Base-by-base conservation (phyloP, 2,797 vertebrate species). In the Sebastes itinus region DNA sequence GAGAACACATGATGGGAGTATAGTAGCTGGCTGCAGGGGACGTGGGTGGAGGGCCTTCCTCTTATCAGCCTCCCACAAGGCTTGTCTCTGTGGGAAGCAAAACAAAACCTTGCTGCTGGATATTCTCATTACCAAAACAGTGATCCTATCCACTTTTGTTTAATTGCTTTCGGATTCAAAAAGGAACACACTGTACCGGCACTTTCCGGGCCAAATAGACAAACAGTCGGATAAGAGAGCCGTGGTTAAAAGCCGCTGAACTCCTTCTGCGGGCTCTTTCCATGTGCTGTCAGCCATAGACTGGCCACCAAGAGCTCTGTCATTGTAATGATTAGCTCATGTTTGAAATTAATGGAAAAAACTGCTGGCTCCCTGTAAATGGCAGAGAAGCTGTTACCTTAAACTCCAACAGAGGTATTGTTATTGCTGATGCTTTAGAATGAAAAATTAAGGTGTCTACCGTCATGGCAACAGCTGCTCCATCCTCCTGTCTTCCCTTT, bases 51-150 rank as follows among this genome's bases (percentile, higher is more conserved):
- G 60, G 69, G 30, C 28, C 27, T 71, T 83, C 75, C 60, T 75
- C 72, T 87, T 85, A 89, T 87, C 81, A 79, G 78, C 46, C 63
- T 80, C 76, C 76, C 60, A 56, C 75, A 75, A 64, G 65, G 55
- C 66, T 72, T 65, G 35, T 69, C 78, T 85, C 65, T 72, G 76
- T 82, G 73, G 72, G 75, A 87, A 83, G 62, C 54, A 49, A 84
- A 87, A 89, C 73, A 76, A 75, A 83, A 66, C 55, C 62, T 55
- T 68, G 54, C 55, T 69, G 52, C 69, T 61, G 69, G 76, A 85
- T 66, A 49, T 42, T 78, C 38, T 81, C 77, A 80, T 73, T 82
- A 78, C 42, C 70, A 66, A 7, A 66, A 7, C 35, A 32, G 23
- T 23, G 69, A 86, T 75, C 42, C 18, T 56, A 76, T 78, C 55